Conservation (phyloP, 2,888 invertebrate species). For the Phymatocera aterrima region DNA sequence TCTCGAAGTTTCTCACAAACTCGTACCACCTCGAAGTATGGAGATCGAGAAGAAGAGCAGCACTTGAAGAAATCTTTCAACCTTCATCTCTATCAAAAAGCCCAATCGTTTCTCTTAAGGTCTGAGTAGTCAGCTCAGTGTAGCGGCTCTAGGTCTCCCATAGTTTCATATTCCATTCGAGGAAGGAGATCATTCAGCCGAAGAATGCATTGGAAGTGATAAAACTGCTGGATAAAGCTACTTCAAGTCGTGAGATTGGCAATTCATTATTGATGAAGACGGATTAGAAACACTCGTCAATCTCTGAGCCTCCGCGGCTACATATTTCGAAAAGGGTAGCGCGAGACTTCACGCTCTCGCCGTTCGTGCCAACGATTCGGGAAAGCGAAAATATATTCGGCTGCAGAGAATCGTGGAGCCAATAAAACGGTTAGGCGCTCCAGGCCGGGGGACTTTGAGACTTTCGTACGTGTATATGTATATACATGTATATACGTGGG, state of each 20-base stretch:
- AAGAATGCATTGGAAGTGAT: too few relatives aligned
- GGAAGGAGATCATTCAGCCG: not conserved
- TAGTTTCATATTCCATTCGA: not conserved
- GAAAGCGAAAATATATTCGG: not conserved
- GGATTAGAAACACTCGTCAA: too few relatives aligned
- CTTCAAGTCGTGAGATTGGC: not conserved
- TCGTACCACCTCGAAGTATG: not conserved
- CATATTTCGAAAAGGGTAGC: too few relatives aligned
- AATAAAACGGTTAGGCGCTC: constrained; percentile 32
- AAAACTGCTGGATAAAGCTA: not conserved
- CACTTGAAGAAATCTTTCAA: not conserved
- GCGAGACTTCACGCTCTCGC: too few relatives aligned
- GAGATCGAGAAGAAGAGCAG: not conserved
- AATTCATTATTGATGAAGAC: too few relatives aligned
- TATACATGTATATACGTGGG: not conserved
- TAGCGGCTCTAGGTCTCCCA: too few relatives aligned
- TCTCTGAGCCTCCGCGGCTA: too few relatives aligned
- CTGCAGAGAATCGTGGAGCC: not conserved
- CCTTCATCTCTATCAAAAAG: not conserved
- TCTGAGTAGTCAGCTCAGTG: not conserved
- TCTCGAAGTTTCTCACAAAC: not conserved
- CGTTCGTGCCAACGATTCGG: too few relatives aligned
- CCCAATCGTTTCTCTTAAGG: not conserved
- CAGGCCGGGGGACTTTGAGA: constrained; percentile 23
- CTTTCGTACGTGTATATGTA: constrained; percentile 7